These are phyloP conservation scores for Periparus ater DNA, from an alignment of 2,797 vertebrate species.

Conservation along the genomic window DNA sequence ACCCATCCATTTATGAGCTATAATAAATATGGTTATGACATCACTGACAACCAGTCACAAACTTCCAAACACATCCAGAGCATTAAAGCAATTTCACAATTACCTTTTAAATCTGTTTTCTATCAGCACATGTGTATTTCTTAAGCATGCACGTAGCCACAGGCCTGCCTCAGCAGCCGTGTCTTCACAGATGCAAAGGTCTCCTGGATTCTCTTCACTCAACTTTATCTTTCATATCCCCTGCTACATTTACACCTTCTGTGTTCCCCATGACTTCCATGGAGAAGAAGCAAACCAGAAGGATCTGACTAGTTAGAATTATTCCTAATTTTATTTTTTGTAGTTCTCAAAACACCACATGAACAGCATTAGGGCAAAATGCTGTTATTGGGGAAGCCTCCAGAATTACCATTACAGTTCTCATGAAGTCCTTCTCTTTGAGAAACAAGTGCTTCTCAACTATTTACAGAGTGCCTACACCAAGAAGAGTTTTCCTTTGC, in stretches of 20 bases:
- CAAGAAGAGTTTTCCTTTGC: background rate
- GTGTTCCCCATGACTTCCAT: fast-evolving
- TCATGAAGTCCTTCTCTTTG: background rate
- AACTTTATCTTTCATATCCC: background rate
- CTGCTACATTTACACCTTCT: background rate
- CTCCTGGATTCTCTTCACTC: background rate
- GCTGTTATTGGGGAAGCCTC: background rate
- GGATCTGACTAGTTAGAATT: fast-evolving
- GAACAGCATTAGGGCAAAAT: background rate
- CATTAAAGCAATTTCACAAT: conserved; percentile 44
- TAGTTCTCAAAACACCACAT: background rate
- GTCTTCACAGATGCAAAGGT: background rate
- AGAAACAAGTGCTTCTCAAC: background rate
- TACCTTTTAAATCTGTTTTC: conserved; percentile 71
- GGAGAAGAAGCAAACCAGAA: background rate
- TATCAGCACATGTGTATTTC: conserved; percentile 47
- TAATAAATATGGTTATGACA: conserved; percentile 75
- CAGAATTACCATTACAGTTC: background rate
- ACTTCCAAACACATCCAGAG: conserved; percentile 59
- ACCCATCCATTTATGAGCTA: conserved; percentile 72
- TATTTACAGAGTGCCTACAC: background rate
- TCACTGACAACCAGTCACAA: conserved; percentile 72
- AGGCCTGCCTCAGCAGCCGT: background rate
- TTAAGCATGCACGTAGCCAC: background rate
- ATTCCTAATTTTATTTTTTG: background rate